Conservation (phyloP, 1,140 invertebrate genomes). For the Eupristina koningsbergeri region DNA sequence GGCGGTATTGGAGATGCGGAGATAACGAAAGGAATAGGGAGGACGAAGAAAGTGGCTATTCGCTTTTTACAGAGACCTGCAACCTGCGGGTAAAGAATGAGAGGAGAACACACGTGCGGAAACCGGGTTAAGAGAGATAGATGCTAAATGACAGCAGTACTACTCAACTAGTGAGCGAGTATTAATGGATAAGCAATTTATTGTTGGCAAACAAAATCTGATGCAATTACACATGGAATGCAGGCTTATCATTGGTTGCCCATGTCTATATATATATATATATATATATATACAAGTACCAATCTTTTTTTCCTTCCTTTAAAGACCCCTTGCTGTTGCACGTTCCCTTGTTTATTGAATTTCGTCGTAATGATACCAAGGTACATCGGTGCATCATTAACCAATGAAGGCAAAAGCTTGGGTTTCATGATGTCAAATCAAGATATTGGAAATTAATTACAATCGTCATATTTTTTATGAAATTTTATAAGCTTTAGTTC, state of each 20-base stretch:
- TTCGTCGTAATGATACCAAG: too few species aligned
- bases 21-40: neutral
- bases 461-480: too few species aligned
- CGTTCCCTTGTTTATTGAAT: neutral
- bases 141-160: too few species aligned
- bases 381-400: too few species aligned
- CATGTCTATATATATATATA: too few species aligned
- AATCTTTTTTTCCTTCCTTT: too few species aligned
- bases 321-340: neutral
- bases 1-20: neutral
- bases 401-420: too few species aligned
- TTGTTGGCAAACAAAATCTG: conserved; percentile 66
- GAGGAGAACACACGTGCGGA: neutral
- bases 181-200: conserved; percentile 64
- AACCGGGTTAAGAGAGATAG: conserved; percentile 26
- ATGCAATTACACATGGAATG: conserved; percentile 67
- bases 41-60: neutral
- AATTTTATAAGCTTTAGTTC: too few species aligned
- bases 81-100: conserved; percentile 38
- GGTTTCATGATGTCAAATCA: too few species aligned
- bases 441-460: too few species aligned
- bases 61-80: conserved; percentile 52
- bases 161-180: conserved; percentile 51
- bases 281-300: too few species aligned
- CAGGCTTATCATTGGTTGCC: conserved; percentile 45